Evolutionary conservation across 2,113 vertebrate species (phyloP).

Genomic region (Corvus cornix): DNA sequence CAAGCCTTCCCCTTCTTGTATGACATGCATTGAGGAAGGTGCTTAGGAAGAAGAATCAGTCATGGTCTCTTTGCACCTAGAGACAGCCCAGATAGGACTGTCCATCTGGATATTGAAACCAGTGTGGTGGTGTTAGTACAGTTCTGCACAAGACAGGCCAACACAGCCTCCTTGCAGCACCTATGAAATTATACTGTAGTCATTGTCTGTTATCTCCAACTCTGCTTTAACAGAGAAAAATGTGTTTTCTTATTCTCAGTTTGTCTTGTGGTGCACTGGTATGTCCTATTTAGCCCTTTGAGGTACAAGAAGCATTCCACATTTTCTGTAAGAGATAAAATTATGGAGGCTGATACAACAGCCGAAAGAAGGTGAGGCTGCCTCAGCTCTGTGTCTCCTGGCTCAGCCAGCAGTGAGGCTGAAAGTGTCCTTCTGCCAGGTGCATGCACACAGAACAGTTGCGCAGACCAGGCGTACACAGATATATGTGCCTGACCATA

Average conservation of each 20-base stretch:
- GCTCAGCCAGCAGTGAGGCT: neutral
- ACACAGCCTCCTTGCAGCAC: neutral
- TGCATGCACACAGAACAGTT: fast-evolving
- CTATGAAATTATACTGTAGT: neutral
- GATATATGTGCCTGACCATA: too few relatives aligned
- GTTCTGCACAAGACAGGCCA: neutral
- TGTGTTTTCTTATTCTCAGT: neutral
- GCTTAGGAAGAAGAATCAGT: neutral
- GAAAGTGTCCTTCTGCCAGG: neutral
- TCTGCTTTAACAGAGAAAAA: neutral
- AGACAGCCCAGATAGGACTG: neutral
- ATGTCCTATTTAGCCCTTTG: neutral
- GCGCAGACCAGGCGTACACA: fast-evolving
- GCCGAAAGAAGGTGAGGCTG: neutral
- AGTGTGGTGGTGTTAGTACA: fast-evolving
- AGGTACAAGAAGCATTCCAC: neutral
- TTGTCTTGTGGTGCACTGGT: neutral
- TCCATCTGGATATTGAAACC: neutral
- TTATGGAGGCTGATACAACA: neutral
- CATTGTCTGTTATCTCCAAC: neutral
- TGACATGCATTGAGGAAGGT: neutral
- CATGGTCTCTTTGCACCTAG: neutral
- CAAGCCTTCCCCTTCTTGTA: neutral
- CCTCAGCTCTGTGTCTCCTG: neutral
- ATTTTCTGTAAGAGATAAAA: neutral